Base-by-base conservation (phyloP, 2,113 vertebrate genomes). In the Tamias sibiricus region DNA sequence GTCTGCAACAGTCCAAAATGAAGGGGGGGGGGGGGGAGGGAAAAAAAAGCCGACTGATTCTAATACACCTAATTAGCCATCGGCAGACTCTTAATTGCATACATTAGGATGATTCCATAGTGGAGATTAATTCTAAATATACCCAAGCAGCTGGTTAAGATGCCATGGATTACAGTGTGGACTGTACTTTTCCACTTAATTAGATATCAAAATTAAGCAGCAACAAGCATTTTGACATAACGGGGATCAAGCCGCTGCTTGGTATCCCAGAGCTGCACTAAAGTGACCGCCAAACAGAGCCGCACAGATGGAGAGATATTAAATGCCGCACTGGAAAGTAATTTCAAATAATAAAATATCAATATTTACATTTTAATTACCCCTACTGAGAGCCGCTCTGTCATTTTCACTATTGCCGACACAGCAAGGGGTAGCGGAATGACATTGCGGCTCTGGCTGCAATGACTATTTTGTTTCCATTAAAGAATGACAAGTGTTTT, bases 351-450 rank as follows among this genome's bases (percentile, higher is more conserved):
- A 99, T 99, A 99, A 99, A 99, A 99, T 99, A 99, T 99, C 99
- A 99, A 99, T 99, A 99, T 99, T 99, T 99, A 99, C 99, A 99
- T 99, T 99, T 99, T 99, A 99, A 99, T 99, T 99, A 99, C 99
- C 99, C 99, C 99, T 99, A 99, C 98, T 98, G 98, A 99, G 99
- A 99, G 98, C 98, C 95, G 95, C 99, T 99, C 98, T 99, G 99
- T 99, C 99, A 99, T 99, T 99, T 98, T 97, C 98, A 98, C 99
- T 98, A 99, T 99, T 99, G 99, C 99, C 98, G 98, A 98, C 98
- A 74, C 99, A 99, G 99, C 98, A 98, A 98, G 99, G 98, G 99
- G 99, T 98, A 98, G 97, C 87, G 98, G 98, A 98, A 99, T 99
- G 99, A 99, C 99, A 99, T 99, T 98, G 98, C 97, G 96, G 98